Evolutionary conservation across 1,140 invertebrate species (phyloP).

Genomic region (Hycleus phaleratus): DNA sequence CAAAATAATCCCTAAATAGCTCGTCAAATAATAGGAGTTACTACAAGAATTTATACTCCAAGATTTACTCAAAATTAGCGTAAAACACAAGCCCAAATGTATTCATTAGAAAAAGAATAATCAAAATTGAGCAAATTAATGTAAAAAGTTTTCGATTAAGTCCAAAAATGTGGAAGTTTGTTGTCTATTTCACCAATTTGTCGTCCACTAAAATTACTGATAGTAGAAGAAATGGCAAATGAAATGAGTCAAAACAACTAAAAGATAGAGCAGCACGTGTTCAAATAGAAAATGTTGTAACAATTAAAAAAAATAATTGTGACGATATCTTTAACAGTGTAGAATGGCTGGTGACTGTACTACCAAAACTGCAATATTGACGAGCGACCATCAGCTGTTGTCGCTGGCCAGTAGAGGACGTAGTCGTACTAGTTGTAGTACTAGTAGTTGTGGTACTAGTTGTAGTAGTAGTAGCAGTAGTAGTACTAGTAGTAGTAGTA

Average conservation of each 20-base stretch:
- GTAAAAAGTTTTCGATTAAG: no score
- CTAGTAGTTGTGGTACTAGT: background rate
- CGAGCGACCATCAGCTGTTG: slow-evolving; percentile 66
- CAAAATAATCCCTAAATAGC: no score
- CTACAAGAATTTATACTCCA: no score
- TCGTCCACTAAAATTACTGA: no score
- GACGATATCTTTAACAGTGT: background rate
- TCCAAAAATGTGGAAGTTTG: no score
- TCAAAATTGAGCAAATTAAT: no score
- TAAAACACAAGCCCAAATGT: no score
- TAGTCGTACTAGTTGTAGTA: slow-evolving; percentile 16
- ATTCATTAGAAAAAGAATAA: no score
- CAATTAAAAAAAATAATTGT: background rate
- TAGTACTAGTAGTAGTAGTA: background rate
- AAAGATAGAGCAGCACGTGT: background rate
- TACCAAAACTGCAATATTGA: slow-evolving; percentile 91
- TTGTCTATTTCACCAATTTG: no score
- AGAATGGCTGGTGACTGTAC: slow-evolving; percentile 55
- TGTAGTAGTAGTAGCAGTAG: slow-evolving; percentile 43
- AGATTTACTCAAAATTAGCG: no score
- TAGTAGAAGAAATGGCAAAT: background rate
- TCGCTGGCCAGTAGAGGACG: slow-evolving; percentile 31
- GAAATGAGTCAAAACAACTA: background rate
- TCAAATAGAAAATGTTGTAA: background rate
- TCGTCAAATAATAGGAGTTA: no score